phyloP scores from a whole-genome alignment of 1,140 invertebrate genomes.

The Tetragonula clypearis region DNA sequence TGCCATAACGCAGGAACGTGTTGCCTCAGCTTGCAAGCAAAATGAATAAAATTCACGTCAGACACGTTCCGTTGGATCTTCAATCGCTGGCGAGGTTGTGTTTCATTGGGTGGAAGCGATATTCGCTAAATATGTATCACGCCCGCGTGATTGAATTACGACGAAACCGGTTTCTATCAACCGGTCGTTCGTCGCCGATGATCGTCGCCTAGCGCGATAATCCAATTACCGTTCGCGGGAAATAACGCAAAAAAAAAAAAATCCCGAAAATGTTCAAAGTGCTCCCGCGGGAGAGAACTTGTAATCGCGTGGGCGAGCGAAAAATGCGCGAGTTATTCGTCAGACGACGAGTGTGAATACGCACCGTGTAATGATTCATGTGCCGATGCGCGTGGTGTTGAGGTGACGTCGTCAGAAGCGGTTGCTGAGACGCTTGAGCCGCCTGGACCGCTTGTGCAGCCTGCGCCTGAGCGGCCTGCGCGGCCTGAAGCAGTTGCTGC shows the following conservation, averaged over 20 bases:
- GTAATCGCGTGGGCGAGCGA: neutral
- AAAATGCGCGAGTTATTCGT: neutral
- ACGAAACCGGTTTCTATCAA: neutral
- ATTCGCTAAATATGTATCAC: neutral
- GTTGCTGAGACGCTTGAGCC: constrained; percentile 79
- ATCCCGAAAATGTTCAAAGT: neutral
- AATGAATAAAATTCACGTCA: too few relatives aligned
- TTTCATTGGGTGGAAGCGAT: neutral
- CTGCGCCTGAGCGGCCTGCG: constrained; percentile 76
- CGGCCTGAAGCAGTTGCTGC: constrained; percentile 80
- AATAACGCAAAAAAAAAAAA: neutral
- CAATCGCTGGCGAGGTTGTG: neutral
- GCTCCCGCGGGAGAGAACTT: neutral
- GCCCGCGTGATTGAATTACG: neutral
- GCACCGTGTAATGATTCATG: constrained; percentile 80
- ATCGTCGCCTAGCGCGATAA: neutral
- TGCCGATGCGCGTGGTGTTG: constrained; percentile 79
- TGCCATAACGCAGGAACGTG: too few relatives aligned
- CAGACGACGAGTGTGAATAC: constrained; percentile 23
- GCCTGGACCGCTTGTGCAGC: constrained; percentile 76
- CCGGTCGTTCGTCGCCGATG: neutral
- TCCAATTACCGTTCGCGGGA: neutral
- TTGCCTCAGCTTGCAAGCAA: too few relatives aligned
- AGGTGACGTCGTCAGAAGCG: constrained; percentile 80
- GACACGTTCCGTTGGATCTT: neutral